Evolutionary conservation across 2,888 invertebrate species (phyloP).

Genomic region (Charanyca ferruginea): DNA sequence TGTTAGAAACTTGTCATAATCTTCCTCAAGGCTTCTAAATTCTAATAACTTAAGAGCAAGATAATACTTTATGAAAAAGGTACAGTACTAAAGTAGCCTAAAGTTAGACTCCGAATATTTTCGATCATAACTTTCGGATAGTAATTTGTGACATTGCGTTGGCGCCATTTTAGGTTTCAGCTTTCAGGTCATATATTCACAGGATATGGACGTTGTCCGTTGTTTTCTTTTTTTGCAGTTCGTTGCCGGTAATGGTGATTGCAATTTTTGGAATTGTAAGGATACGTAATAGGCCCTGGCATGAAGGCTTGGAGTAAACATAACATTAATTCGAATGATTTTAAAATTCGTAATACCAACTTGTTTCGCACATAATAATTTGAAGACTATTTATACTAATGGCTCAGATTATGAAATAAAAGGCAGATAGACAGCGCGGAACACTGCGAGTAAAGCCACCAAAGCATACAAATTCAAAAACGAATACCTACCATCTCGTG

Average conservation of each 20-base stretch:
- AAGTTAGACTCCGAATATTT: constrained; percentile 30
- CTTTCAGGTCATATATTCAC: constrained; percentile 15
- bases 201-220: background rate
- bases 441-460: too few species aligned
- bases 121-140: constrained; percentile 35
- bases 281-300: background rate
- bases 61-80: constrained; percentile 26
- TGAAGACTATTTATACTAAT: too few species aligned
- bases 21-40: constrained; percentile 4
- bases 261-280: constrained; percentile 10
- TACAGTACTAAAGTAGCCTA: constrained; percentile 12
- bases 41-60: constrained; percentile 1
- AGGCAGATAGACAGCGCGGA: too few species aligned
- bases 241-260: constrained; percentile 30
- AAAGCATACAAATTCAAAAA: too few species aligned
- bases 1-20: background rate
- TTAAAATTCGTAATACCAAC: too few species aligned
- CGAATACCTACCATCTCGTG: too few species aligned
- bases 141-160: constrained; percentile 15
- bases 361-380: too few species aligned
- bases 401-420: too few species aligned
- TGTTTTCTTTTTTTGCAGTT: constrained; percentile 1
- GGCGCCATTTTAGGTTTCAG: constrained; percentile 6
- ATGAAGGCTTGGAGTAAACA: too few species aligned
- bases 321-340: too few species aligned